phyloP scores from a whole-genome alignment of 92 coral and sea anemone genomes.

The Zoanthus solanderi region DNA sequence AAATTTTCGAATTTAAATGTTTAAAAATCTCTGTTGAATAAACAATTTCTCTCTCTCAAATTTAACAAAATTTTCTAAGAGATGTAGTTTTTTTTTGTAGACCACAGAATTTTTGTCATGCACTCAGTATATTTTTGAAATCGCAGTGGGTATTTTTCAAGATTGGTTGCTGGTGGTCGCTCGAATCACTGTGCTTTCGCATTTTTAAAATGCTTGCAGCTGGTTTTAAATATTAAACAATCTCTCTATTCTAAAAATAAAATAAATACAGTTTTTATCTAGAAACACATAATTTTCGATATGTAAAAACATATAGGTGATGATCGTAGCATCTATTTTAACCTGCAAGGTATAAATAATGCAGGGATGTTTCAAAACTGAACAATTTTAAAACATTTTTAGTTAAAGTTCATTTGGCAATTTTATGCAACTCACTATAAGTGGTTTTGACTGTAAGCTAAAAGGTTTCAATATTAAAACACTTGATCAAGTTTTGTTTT shows the following conservation, averaged over 20 bases:
- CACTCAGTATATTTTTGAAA: neutral
- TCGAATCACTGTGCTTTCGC: neutral
- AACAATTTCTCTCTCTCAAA: too few relatives aligned
- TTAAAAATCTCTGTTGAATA: too few relatives aligned
- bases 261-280: neutral
- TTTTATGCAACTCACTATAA: neutral
- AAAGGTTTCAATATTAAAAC: neutral
- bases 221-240: conserved; percentile 6
- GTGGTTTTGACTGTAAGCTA: neutral
- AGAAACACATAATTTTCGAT: neutral
- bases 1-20: too few relatives aligned
- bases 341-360: neutral
- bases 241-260: neutral
- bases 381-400: neutral
- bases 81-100: neutral
- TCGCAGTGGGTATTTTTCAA: neutral
- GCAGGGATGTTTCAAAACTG: neutral
- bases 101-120: neutral
- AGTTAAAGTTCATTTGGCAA: neutral
- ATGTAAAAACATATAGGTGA: neutral
- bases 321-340: neutral
- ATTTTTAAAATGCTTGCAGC: neutral
- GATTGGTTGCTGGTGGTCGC: neutral
- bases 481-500: neutral
- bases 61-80: too few relatives aligned